A percentile compares a stretch with the other conserved stretches of the same genome.
Evolutionary conservation across 2,888 invertebrate genomes (phyloP).

Genomic region (Calephelis perditalis): DNA sequence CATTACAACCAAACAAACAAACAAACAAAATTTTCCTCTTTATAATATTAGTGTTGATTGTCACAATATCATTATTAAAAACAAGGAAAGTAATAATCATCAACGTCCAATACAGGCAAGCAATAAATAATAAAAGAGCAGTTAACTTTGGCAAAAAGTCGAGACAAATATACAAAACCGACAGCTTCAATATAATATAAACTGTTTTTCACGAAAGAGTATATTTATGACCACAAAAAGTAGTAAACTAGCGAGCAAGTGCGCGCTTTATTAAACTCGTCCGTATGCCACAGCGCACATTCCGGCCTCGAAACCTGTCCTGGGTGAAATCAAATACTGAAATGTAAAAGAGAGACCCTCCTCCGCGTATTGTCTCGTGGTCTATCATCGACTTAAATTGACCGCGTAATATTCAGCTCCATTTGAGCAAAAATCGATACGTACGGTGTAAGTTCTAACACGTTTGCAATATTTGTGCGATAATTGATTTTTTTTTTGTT

Average conservation of each 20-base stretch:
- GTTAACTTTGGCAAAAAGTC: slow-evolving; percentile 20
- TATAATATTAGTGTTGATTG: too few relatives aligned
- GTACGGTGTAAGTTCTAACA: not conserved
- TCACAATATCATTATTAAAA: too few relatives aligned
- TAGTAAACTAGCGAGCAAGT: slow-evolving; percentile 68
- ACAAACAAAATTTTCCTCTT: too few relatives aligned
- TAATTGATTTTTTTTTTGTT: too few relatives aligned
- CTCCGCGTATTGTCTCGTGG: slow-evolving; percentile 43
- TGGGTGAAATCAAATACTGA: slow-evolving; percentile 54
- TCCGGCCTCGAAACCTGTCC: slow-evolving; percentile 57
- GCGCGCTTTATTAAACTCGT: slow-evolving; percentile 70
- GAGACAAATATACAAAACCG: slow-evolving; percentile 37
- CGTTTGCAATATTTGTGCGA: not conserved
- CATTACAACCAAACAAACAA: too few relatives aligned
- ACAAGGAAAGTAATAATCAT: not conserved
- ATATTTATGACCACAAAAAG: slow-evolving; percentile 70
- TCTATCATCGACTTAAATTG: slow-evolving; percentile 53
- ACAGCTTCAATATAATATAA: slow-evolving; percentile 52
- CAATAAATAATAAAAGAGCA: slow-evolving; percentile 21
- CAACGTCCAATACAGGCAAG: slow-evolving; percentile 7
- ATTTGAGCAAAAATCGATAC: slow-evolving; percentile 2
- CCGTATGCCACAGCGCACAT: slow-evolving; percentile 50
- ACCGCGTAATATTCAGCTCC: slow-evolving; percentile 50
- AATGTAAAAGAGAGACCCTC: slow-evolving; percentile 47
- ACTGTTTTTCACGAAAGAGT: slow-evolving; percentile 60